Evolutionary conservation across 2,888 invertebrate species (phyloP).

Genomic region (Zaprionus obscuricornis): DNA sequence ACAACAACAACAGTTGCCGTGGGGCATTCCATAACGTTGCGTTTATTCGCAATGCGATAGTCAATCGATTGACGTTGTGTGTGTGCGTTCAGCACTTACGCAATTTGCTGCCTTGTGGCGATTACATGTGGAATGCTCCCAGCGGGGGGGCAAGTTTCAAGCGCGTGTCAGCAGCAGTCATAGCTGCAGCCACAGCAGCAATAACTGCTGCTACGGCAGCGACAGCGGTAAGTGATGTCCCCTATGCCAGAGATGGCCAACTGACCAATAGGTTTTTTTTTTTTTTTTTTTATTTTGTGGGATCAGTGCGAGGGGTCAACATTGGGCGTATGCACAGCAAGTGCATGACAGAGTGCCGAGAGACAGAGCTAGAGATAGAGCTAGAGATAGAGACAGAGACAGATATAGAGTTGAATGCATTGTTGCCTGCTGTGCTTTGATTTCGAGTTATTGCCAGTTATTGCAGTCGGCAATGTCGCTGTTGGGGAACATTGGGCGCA

Average conservation of each 20-base stretch:
- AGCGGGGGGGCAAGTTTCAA: constrained; percentile 58
- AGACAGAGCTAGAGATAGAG: constrained; percentile 21
- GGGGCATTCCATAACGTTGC: constrained; percentile 4
- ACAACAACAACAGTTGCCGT: too few relatives aligned
- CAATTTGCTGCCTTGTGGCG: constrained; percentile 54
- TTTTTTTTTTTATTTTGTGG: background rate
- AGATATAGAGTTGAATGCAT: constrained; percentile 14
- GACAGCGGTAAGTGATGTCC: constrained; percentile 72
- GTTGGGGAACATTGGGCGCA: background rate
- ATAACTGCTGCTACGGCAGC: too few relatives aligned
- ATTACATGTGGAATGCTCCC: constrained; percentile 50
- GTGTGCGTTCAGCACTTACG: constrained; percentile 22
- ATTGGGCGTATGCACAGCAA: constrained; percentile 60
- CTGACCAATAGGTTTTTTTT: background rate
- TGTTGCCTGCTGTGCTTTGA: constrained; percentile 70
- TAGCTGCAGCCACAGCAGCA: too few relatives aligned
- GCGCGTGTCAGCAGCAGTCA: constrained; percentile 71
- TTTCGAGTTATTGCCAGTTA: constrained; percentile 74
- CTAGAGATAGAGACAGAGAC: background rate
- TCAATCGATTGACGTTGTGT: constrained; percentile 20
- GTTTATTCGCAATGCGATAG: constrained; percentile 21
- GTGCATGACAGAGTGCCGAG: constrained; percentile 57
- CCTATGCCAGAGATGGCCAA: constrained; percentile 28
- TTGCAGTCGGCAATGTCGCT: constrained; percentile 43
- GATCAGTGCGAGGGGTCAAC: constrained; percentile 45